These are phyloP conservation scores for Notarius lentiginosus DNA, from an alignment of 2,113 vertebrate genomes.

Conservation along the genomic window DNA sequence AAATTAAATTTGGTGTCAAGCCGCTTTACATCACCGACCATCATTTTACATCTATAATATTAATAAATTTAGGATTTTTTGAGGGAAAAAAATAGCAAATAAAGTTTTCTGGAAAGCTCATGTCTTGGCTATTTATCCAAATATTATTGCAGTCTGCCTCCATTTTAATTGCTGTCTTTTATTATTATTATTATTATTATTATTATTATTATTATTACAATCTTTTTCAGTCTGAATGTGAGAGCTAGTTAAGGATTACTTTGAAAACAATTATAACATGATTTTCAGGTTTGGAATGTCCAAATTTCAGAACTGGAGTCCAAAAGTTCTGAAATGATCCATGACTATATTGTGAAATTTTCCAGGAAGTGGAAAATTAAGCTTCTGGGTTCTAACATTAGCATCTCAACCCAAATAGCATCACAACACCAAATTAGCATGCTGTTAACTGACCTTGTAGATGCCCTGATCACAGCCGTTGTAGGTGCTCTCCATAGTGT, in stretches of 20 bases:
- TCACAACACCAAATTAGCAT: neutral
- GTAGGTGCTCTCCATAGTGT: constrained; percentile 94
- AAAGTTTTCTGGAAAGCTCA: neutral
- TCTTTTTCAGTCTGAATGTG: neutral
- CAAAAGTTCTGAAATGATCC: neutral
- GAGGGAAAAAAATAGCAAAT: neutral
- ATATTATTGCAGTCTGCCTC: neutral
- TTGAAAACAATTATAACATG: no score
- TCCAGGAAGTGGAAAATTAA: neutral
- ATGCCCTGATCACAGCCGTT: constrained; percentile 88
- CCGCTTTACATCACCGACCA: neutral
- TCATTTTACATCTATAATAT: neutral
- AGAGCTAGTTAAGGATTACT: neutral
- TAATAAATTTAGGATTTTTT: neutral
- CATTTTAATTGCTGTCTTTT: neutral
- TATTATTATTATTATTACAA: neutral
- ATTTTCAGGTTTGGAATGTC: neutral
- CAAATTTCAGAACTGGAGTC: neutral
- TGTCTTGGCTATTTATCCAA: neutral
- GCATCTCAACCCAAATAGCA: neutral
- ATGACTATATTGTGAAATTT: neutral
- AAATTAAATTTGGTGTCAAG: neutral
- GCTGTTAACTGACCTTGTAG: constrained; percentile 79
- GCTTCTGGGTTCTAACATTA: neutral
- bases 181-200: neutral